Percentiles rank a stretch among this genome's conserved stretches.
Evolutionary conservation across 2,113 vertebrate species (phyloP).

Genomic region (Zosterops pallidus): DNA sequence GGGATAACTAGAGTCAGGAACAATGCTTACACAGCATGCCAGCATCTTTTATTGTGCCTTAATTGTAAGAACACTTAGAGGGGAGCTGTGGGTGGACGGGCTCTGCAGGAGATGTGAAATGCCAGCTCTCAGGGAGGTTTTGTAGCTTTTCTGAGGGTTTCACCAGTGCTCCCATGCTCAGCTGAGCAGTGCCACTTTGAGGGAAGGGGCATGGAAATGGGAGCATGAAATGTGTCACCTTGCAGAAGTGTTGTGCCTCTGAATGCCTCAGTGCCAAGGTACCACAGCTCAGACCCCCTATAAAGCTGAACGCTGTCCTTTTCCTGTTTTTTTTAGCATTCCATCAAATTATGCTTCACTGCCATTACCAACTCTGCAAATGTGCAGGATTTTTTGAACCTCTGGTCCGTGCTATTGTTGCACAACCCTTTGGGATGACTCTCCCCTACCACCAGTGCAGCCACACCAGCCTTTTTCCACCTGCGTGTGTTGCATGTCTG

Average conservation of each 20-base stretch:
- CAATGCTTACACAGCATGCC: slow-evolving; percentile 72
- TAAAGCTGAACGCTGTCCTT: no score
- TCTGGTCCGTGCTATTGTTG: not conserved
- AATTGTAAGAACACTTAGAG: not conserved
- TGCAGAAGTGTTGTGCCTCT: not conserved
- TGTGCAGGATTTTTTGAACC: not conserved
- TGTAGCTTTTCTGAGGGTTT: not conserved
- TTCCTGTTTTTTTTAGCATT: not conserved
- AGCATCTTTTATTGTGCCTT: slow-evolving; percentile 70
- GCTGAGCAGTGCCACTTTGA: not conserved
- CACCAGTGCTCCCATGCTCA: not conserved
- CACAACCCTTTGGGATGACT: not conserved
- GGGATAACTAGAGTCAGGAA: slow-evolving; percentile 60
- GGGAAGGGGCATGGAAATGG: not conserved
- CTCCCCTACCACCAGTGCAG: not conserved
- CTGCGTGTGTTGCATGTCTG: not conserved
- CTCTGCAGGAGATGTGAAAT: not conserved
- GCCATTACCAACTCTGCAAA: no score
- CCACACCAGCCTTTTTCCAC: not conserved
- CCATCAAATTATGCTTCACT: not conserved
- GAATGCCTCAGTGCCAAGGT: not conserved
- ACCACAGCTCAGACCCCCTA: fast-evolving
- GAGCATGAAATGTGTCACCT: not conserved
- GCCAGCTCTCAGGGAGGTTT: not conserved
- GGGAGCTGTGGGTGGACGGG: not conserved